Evolutionary conservation across 1,140 invertebrate genomes (phyloP).

Genomic region (Frieseomelitta varia): DNA sequence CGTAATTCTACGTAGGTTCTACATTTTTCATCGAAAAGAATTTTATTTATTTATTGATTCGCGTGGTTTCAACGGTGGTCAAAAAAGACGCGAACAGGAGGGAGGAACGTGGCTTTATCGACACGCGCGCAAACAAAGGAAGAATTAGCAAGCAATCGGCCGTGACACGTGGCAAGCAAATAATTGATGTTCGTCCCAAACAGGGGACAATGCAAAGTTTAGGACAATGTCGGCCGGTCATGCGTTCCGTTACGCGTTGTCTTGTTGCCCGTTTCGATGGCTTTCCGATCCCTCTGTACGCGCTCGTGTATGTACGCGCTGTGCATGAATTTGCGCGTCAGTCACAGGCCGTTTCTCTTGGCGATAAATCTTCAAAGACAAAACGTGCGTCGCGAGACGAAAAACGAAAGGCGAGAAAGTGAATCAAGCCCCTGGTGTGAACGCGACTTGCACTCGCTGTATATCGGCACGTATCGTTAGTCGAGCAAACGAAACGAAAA

Average conservation of each 20-base stretch:
- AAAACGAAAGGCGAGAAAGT: neutral
- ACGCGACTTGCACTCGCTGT: neutral
- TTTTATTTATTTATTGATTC: neutral
- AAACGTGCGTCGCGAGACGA: slow-evolving; percentile 1
- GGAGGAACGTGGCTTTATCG: neutral
- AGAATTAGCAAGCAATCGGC: slow-evolving; percentile 57
- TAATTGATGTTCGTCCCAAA: slow-evolving; percentile 68
- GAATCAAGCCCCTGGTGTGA: neutral
- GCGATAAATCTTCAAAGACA: neutral
- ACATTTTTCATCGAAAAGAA: neutral
- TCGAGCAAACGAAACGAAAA: neutral
- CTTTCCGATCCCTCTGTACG: slow-evolving; percentile 9
- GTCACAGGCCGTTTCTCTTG: neutral
- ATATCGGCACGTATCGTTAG: neutral
- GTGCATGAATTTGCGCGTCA: neutral
- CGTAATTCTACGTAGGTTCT: no score
- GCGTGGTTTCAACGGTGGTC: neutral
- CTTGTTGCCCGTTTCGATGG: slow-evolving; percentile 52
- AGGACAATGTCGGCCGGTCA: slow-evolving; percentile 54
- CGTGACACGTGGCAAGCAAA: slow-evolving; percentile 49
- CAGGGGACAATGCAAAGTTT: slow-evolving; percentile 67
- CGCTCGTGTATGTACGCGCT: neutral
- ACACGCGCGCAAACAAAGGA: slow-evolving; percentile 46
- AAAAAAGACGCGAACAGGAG: no score
- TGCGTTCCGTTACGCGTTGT: slow-evolving; percentile 50